Base-by-base conservation (phyloP, 2,888 invertebrate genomes). In the Drosophila fulvimacula region DNA sequence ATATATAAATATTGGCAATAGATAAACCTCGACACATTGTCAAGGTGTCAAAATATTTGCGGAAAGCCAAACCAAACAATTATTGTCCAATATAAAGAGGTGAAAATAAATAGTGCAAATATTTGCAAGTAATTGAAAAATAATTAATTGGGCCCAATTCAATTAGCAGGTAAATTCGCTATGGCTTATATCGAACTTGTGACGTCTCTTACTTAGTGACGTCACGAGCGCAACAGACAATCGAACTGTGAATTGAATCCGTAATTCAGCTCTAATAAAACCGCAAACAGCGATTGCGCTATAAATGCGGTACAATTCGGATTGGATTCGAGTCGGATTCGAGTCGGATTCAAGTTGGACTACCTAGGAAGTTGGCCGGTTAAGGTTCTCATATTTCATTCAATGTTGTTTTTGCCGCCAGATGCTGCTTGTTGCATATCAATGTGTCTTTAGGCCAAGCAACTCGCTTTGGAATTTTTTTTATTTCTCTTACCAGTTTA, bases 41-140 rank as follows among this genome's bases (percentile, higher is more conserved):
- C 65, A 48, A 79, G 80, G 85, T 85, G 85, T 69, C 69, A 85
- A 82, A 76, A 72, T 68, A 62, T 66, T 73, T 68, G 53, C 52
- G 49, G 17, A 63, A 59, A 66, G 72, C 21, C 36, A 51, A 24
- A 60, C 1, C 38, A 65, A 51, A 46, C 58, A 58, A 61, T 75
- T 65, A 61, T 75, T 65, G 72, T 32, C 21, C 24, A 19, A 34
- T 21, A 66, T 70, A 51, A 66, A 63, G 39, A 17, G 69, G 19
- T 68, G 79, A n/a, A 57, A 83, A 82, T 67, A 34, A 57, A 52
- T 53, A 21, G 55, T 49, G 58, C 49, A 72, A 81, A 86, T 82
- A 73, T 83, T 82, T 73, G 63, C 46, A 68, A 67, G 55, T 69
- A 74, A 86, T 81, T 72, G 64, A 68, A 71, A 69, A 70, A 66